Conservation (phyloP, 2,113 vertebrate species). For the Vulpes vulpes region DNA sequence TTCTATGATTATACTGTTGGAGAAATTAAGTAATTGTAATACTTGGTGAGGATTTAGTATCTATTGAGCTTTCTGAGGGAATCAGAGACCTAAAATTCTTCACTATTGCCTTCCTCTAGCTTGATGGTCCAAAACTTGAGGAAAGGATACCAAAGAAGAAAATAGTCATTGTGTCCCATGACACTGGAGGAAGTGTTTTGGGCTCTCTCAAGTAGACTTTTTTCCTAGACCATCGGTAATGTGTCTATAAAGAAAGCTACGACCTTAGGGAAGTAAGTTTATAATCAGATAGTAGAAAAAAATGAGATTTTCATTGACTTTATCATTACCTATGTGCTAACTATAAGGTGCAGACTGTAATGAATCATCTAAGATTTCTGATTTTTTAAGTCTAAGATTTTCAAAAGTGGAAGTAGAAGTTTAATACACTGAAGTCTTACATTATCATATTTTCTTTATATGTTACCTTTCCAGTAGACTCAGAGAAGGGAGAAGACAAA, state of each 20-base stretch:
- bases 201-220: background rate
- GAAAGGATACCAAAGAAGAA: slow-evolving; percentile 32
- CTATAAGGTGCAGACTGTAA: background rate
- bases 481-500: background rate
- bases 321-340: background rate
- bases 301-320: slow-evolving; percentile 12
- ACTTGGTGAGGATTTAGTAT: background rate
- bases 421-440: background rate
- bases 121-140: slow-evolving; percentile 39
- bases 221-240: background rate
- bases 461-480: background rate
- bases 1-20: background rate
- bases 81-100: slow-evolving; percentile 26
- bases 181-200: background rate
- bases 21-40: background rate
- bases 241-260: slow-evolving; percentile 16
- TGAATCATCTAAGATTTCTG: background rate
- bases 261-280: slow-evolving; percentile 43
- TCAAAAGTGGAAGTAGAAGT: slow-evolving; percentile 22
- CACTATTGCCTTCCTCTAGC: background rate
- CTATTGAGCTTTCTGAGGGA: background rate
- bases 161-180: background rate
- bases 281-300: background rate
- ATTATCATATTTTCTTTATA: background rate
- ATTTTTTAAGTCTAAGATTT: slow-evolving; percentile 5